Conservation (phyloP, 2,797 vertebrate genomes). For the Sebastes vulpes region DNA sequence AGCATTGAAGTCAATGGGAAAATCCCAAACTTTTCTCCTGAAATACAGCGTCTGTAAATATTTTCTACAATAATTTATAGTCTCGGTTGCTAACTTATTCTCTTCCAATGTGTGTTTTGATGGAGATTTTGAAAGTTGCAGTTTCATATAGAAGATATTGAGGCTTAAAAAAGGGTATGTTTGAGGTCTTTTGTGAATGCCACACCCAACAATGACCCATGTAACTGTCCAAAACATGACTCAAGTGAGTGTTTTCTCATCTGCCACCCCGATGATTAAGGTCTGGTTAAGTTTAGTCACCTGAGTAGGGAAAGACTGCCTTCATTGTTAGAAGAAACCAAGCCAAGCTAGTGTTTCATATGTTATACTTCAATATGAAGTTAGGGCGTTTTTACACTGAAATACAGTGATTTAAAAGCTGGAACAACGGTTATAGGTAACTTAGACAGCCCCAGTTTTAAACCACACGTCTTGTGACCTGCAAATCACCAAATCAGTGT, state of each 20-base stretch:
- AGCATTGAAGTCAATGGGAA: neutral
- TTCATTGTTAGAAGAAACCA: neutral
- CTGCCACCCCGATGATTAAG: neutral
- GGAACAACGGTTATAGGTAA: neutral
- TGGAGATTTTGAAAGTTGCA: neutral
- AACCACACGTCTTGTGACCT: neutral
- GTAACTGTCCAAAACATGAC: neutral
- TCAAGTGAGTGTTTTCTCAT: neutral
- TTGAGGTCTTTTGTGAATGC: neutral
- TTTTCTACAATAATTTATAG: neutral
- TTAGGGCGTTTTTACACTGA: neutral
- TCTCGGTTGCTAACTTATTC: neutral
- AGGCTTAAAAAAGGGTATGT: neutral
- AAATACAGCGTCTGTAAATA: neutral
- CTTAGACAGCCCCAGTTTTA: neutral
- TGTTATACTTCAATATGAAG: neutral
- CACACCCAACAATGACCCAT: neutral
- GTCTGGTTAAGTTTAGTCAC: neutral
- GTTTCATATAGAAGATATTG: neutral
- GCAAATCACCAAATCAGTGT: neutral
- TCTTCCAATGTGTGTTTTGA: neutral
- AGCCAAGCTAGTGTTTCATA: neutral
- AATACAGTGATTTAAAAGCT: neutral
- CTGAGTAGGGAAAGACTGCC: neutral
- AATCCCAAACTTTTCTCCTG: neutral